Percentiles rank a stretch among this genome's conserved stretches.
These are phyloP conservation scores for Peribatodes rhomboidaria DNA, from an alignment of 2,888 invertebrate species.

Conservation along the genomic window DNA sequence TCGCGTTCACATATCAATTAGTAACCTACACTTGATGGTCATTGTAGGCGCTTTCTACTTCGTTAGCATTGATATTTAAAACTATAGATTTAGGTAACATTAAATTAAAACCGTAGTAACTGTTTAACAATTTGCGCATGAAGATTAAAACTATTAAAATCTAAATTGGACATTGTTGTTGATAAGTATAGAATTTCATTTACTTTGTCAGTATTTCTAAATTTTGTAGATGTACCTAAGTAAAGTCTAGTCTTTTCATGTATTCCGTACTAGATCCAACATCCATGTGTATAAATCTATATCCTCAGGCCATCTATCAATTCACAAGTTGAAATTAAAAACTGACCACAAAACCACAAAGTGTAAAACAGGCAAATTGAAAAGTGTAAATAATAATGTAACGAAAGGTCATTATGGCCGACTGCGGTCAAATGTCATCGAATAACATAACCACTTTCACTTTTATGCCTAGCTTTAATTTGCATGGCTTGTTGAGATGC, in stretches of 20 bases:
- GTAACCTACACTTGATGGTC: constrained; percentile 2
- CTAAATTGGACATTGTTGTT: too few relatives aligned
- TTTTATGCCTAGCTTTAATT: neutral
- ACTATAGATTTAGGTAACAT: too few relatives aligned
- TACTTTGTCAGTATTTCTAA: too few relatives aligned
- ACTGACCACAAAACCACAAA: constrained; percentile 28
- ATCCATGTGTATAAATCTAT: too few relatives aligned
- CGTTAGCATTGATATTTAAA: too few relatives aligned
- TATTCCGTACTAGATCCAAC: too few relatives aligned
- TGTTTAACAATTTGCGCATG: too few relatives aligned
- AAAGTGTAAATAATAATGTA: constrained; percentile 24
- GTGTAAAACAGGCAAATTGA: constrained; percentile 19
- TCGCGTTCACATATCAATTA: constrained; percentile 12
- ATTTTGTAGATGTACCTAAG: too few relatives aligned
- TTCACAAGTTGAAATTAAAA: constrained; percentile 25
- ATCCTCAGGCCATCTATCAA: constrained; percentile 15
- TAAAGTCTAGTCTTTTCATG: too few relatives aligned
- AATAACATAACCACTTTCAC: constrained; percentile 16
- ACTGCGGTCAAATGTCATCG: constrained; percentile 12
- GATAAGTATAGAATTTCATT: too few relatives aligned
- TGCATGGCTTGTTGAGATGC: neutral
- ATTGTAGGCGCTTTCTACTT: constrained; percentile 16
- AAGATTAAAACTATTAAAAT: too few relatives aligned
- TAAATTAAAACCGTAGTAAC: too few relatives aligned
- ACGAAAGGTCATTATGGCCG: constrained; percentile 17